Percentiles rank a stretch among this genome's conserved stretches.
phyloP scores from a whole-genome alignment of 92 coral and sea anemone genomes.

The Paramuricea clavata region DNA sequence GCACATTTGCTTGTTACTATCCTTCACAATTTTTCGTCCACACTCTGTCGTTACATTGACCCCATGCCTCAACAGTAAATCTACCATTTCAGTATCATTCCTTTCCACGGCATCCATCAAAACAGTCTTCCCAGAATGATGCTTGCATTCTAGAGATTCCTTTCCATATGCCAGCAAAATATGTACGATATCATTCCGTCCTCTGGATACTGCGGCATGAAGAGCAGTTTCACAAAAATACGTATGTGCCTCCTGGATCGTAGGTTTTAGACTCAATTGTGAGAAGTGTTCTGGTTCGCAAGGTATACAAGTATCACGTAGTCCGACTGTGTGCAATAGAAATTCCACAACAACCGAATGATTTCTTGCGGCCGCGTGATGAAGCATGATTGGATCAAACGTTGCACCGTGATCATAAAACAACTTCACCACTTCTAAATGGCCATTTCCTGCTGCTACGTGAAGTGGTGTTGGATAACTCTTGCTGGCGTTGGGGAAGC shows the following conservation, averaged over 20 bases:
- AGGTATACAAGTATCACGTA: conserved; percentile 56
- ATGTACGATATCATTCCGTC: neutral
- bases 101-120: too few relatives aligned
- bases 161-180: neutral
- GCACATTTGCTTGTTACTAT: too few relatives aligned
- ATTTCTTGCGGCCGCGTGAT: too few relatives aligned
- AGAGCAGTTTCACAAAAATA: conserved; percentile 75
- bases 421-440: conserved; percentile 44
- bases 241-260: conserved; percentile 43
- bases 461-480: conserved; percentile 59
- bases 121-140: too few relatives aligned
- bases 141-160: conserved; percentile 23
- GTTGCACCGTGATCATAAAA: conserved; percentile 46
- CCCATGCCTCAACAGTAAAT: conserved; percentile 31
- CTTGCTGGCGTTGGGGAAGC: conserved; percentile 16
- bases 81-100: too few relatives aligned
- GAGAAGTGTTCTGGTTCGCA: too few relatives aligned
- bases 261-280: neutral
- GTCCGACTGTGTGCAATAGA: conserved; percentile 59
- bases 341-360: conserved; percentile 50
- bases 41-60: conserved; percentile 44
- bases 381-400: conserved; percentile 37
- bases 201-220: conserved; percentile 62
- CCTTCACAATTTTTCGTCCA: neutral
- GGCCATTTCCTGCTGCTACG: too few relatives aligned